Evolutionary conservation across 2,797 vertebrate species (phyloP), one percentile per base, ranked within the genome.

Genomic region (Melanogrammus aeglefinus): DNA sequence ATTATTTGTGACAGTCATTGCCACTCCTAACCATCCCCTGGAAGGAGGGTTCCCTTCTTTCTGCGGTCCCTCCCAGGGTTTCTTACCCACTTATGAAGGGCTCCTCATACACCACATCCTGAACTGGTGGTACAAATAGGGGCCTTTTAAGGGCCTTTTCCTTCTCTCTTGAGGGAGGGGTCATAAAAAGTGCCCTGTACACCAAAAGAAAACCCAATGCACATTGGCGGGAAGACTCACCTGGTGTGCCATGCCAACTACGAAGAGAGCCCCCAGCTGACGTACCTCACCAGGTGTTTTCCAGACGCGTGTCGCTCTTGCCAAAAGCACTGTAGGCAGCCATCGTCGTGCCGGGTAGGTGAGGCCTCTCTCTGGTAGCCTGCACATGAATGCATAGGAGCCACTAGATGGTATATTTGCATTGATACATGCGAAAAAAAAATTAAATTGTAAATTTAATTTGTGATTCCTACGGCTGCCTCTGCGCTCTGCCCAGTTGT

Each of bases 271-370:
- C 35, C 35, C 35, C 35, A 36, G 35, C 63, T 69, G 63, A 27
- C 9, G n/a, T 69, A 89, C 95, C n/a, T 94, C 80, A 97, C 97
- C 97, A 98, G 44, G 96, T 96, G 74, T n/a, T 96, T 97, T 73
- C 92, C 96, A 76, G 86, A 80, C 0, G 35, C 74, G 24, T n/a
- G n/a, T 87, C 88, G 0, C 9, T 79, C 1, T 90, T 90, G 13
- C 96, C 96, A 71, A 98, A 97, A 6, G 96, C 96, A 12, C 97
- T 98, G 9, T 97, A 99, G 41, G 96, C n/a, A 97, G 3, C 97
- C 96, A 4, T 98, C 95, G 0, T n/a, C n/a, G 12, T 96, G 96
- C 76, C 96, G 97, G 89, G 96, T 97, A n/a, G n/a, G 80, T 95
- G 79, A 98, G 86, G 76, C 97, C 93, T 74, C n/a, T n/a, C 93